Conservation (phyloP, 2,797 vertebrate genomes). For the Scarus forsteni region DNA sequence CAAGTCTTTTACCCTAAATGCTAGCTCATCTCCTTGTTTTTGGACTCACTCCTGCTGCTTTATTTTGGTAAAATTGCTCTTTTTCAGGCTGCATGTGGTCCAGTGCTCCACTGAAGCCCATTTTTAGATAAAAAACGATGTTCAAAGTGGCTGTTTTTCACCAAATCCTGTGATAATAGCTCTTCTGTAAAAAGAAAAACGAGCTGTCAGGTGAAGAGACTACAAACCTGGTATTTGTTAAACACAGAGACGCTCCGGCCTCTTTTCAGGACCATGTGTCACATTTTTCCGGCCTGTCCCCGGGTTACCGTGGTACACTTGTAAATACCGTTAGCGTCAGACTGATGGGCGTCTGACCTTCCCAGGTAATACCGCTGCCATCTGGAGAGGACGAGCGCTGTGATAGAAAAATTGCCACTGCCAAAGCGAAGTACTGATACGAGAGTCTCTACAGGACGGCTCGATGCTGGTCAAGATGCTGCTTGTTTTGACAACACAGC, state of each 20-base stretch:
- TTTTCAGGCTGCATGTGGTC: no score
- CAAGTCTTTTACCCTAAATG: no score
- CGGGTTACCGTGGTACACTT: conserved; percentile 17
- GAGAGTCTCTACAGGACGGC: conserved; percentile 54
- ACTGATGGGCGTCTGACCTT: conserved; percentile 51
- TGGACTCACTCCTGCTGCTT: no score
- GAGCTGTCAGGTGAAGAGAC: neutral
- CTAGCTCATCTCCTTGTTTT: no score
- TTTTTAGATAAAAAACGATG: no score
- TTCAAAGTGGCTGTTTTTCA: no score
- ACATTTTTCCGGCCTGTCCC: conserved; percentile 24
- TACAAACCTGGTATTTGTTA: neutral
- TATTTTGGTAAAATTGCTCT: no score
- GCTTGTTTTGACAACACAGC: conserved; percentile 66
- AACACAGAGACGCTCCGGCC: neutral
- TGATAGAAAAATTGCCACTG: conserved; percentile 36
- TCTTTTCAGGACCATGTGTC: neutral
- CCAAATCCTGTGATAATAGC: neutral
- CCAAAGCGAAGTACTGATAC: conserved; percentile 17
- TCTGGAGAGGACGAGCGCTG: conserved; percentile 41
- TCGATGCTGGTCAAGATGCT: conserved; percentile 42
- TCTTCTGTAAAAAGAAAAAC: no score
- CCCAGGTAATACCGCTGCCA: conserved; percentile 34
- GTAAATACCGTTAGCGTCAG: conserved; percentile 32
- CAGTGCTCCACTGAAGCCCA: no score